Evolutionary conservation across 2,113 vertebrate genomes (phyloP).

Genomic region (Cyprinodon variegatus): DNA sequence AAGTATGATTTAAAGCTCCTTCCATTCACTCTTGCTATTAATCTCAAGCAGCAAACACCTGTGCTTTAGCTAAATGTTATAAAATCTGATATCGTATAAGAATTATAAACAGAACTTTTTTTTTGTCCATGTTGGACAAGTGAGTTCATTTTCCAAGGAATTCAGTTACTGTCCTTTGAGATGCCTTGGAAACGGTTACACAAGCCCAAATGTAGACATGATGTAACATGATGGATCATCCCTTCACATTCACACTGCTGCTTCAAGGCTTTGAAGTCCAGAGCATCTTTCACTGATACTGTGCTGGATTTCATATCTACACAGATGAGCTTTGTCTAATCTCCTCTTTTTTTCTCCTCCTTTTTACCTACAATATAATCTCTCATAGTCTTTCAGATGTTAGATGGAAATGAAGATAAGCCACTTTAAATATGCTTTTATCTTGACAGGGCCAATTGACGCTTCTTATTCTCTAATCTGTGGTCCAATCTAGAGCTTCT

Average conservation of each 20-base stretch:
- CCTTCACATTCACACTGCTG: constrained; percentile 25
- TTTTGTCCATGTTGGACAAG: not conserved
- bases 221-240: constrained; percentile 35
- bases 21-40: not conserved
- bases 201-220: constrained; percentile 26
- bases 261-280: constrained; percentile 36
- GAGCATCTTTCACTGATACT: constrained; percentile 32
- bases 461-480: constrained; percentile 7
- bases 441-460: constrained; percentile 16
- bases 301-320: constrained; percentile 32
- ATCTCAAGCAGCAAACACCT: not conserved
- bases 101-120: not conserved
- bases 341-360: constrained; percentile 24
- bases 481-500: constrained; percentile 4
- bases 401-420: constrained; percentile 40
- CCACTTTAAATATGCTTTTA: constrained; percentile 14
- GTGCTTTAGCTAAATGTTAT: no score
- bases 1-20: not conserved
- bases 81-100: no score
- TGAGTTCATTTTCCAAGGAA: not conserved
- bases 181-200: constrained; percentile 15
- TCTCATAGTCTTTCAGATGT: constrained; percentile 29
- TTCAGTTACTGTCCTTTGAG: not conserved
- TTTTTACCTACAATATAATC: not conserved
- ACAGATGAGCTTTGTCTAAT: constrained; percentile 53